These are phyloP conservation scores for Arbacia lixula DNA, from an alignment of 53 echinoderm and acorn worm species.

Conservation along the genomic window DNA sequence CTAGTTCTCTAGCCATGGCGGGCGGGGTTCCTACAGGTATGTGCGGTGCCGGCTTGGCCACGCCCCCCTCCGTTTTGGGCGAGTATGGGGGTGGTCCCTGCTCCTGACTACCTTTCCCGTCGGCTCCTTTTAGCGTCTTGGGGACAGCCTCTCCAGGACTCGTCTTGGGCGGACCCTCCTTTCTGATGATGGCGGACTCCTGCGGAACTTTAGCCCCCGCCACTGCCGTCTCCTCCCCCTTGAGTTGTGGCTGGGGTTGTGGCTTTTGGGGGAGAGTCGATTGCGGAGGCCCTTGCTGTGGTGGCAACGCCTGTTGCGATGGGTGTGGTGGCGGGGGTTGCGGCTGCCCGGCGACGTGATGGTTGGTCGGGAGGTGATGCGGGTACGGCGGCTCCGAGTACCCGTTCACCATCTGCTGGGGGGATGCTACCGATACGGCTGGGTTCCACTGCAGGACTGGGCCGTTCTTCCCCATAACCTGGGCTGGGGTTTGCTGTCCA, in stretches of 20 bases:
- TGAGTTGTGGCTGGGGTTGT: slow-evolving; percentile 41
- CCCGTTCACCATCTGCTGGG: slow-evolving; percentile 38
- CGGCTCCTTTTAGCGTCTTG: slow-evolving; percentile 18
- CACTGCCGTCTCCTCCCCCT: slow-evolving; percentile 32
- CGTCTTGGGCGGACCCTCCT: slow-evolving; percentile 37
- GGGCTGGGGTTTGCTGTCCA: slow-evolving; percentile 28
- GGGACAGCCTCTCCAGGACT: slow-evolving; percentile 43
- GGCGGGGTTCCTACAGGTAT: slow-evolving; percentile 17
- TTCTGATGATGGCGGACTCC: slow-evolving; percentile 47
- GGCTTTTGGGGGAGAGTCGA: slow-evolving; percentile 25
- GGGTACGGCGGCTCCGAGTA: slow-evolving; percentile 23
- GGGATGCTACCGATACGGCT: slow-evolving; percentile 13
- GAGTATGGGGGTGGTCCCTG: slow-evolving; percentile 36
- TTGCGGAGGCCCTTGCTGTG: slow-evolving; percentile 26
- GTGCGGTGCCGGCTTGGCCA: background rate
- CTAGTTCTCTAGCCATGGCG: slow-evolving; percentile 29
- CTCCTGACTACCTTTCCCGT: slow-evolving; percentile 34
- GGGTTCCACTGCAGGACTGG: slow-evolving; percentile 42
- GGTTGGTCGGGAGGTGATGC: slow-evolving; percentile 37
- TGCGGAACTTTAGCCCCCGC: slow-evolving; percentile 46
- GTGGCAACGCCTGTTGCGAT: slow-evolving; percentile 30
- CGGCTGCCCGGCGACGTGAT: slow-evolving; percentile 13
- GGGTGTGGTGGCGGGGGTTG: background rate
- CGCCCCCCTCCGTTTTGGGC: background rate
- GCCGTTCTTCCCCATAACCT: slow-evolving; percentile 25